phyloP scores from a whole-genome alignment of 2,113 vertebrate genomes.

The Pelobates fuscus region DNA sequence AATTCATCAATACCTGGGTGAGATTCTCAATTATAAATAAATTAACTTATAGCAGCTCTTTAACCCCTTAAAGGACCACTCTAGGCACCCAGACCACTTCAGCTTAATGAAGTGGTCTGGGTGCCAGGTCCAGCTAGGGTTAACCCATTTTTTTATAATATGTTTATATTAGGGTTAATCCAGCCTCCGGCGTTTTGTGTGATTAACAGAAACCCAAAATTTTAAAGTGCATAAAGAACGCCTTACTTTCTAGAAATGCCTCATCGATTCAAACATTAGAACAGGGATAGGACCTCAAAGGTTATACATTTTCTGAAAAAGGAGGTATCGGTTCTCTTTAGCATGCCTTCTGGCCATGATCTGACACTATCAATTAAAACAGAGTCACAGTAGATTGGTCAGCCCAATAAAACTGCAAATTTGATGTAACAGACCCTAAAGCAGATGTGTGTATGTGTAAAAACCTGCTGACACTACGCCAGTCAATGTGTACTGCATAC shows the following conservation, averaged over 20 bases:
- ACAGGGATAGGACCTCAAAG: conserved; percentile 64
- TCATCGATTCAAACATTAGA: conserved; percentile 53
- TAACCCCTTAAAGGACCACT: too few species aligned
- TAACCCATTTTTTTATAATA: too few species aligned
- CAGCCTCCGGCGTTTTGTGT: too few species aligned
- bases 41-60: too few species aligned
- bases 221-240: too few species aligned
- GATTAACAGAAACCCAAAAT: too few species aligned
- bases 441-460: conserved; percentile 52
- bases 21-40: too few species aligned
- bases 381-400: conserved; percentile 59
- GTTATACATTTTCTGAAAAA: conserved; percentile 60
- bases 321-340: conserved; percentile 52
- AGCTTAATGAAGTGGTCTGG: too few species aligned
- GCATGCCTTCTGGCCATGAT: conserved; percentile 55
- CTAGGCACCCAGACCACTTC: too few species aligned
- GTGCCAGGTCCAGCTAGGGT: too few species aligned
- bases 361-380: conserved; percentile 56
- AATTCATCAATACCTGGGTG: too few species aligned
- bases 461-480: conserved; percentile 36
- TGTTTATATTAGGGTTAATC: too few species aligned
- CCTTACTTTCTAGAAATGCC: conserved; percentile 27
- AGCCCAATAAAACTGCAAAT: conserved; percentile 53
- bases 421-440: conserved; percentile 54
- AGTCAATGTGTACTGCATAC: conserved; percentile 29